A percentile compares a stretch with the other conserved stretches of the same genome.
These are phyloP conservation scores for Branchinecta lindahli DNA, from an alignment of 1,140 invertebrate genomes.

Conservation along the genomic window DNA sequence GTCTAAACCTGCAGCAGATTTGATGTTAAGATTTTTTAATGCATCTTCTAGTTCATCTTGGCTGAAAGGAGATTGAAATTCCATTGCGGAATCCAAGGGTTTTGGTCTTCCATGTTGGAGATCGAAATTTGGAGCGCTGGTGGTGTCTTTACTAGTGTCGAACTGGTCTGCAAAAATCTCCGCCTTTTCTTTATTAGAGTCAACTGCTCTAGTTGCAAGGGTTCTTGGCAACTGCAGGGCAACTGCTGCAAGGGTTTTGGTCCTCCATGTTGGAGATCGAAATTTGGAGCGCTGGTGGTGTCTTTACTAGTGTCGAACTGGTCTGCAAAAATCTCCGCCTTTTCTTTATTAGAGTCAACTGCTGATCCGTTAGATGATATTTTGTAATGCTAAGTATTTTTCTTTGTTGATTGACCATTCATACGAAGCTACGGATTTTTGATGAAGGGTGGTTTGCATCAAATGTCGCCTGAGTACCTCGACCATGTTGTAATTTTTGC, in stretches of 20 bases:
- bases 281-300: background rate
- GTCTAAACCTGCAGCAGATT: background rate
- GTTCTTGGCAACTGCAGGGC: no score
- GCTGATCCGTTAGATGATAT: no score
- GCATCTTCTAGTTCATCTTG: background rate
- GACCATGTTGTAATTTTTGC: background rate
- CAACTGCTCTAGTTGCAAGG: no score
- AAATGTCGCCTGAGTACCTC: background rate
- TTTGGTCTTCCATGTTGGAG: background rate
- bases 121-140: background rate
- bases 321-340: background rate
- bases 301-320: background rate
- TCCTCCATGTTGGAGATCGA: background rate
- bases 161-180: conserved; percentile 7
- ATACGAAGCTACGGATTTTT: background rate
- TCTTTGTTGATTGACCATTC: background rate
- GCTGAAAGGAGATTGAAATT: background rate
- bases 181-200: background rate
- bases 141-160: background rate
- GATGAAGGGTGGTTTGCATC: background rate
- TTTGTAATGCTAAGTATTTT: background rate
- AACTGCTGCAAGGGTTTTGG: background rate
- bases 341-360: background rate
- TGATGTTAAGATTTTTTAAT: background rate
- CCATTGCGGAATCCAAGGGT: background rate